Evolutionary conservation across 2,113 vertebrate genomes (phyloP).

Genomic region (Zosterops japonicus): DNA sequence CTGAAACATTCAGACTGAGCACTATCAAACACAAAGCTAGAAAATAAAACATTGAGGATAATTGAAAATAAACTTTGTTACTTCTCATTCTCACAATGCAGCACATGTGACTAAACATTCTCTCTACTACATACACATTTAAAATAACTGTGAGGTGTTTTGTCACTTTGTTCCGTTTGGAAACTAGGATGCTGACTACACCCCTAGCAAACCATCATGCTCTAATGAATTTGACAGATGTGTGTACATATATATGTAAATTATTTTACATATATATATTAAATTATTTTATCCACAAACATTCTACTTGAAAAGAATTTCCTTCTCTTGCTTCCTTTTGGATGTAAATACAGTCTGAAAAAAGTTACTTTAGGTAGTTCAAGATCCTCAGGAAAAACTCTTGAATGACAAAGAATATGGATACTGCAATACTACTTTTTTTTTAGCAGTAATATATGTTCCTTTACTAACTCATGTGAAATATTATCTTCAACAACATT

Average conservation of each 20-base stretch:
- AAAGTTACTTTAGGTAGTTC: not conserved
- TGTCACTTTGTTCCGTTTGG: not conserved
- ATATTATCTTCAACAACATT: conserved; percentile 20
- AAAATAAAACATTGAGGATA: not conserved
- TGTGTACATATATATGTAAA: conserved; percentile 5
- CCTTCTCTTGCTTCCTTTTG: not conserved
- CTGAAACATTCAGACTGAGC: conserved; percentile 33
- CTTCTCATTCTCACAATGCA: not conserved
- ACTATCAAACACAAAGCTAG: conserved; percentile 40
- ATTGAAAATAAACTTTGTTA: not conserved
- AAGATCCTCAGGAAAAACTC: not conserved
- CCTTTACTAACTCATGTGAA: conserved; percentile 23
- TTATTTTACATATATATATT: conserved; percentile 4
- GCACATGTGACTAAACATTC: not conserved
- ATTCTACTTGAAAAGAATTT: not conserved
- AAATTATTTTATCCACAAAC: conserved; percentile 13
- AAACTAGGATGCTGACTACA: not conserved
- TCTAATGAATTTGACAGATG: not conserved
- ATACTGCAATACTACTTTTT: not conserved
- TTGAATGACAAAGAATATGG: not conserved
- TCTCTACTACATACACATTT: not conserved
- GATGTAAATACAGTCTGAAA: not conserved
- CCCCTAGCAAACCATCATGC: not conserved
- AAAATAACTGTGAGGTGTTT: not conserved
- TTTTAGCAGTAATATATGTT: not conserved